Percentiles rank a stretch among this genome's conserved stretches.
These are phyloP conservation scores for Falcunculus frontatus DNA, from an alignment of 2,113 vertebrate genomes.

Conservation along the genomic window DNA sequence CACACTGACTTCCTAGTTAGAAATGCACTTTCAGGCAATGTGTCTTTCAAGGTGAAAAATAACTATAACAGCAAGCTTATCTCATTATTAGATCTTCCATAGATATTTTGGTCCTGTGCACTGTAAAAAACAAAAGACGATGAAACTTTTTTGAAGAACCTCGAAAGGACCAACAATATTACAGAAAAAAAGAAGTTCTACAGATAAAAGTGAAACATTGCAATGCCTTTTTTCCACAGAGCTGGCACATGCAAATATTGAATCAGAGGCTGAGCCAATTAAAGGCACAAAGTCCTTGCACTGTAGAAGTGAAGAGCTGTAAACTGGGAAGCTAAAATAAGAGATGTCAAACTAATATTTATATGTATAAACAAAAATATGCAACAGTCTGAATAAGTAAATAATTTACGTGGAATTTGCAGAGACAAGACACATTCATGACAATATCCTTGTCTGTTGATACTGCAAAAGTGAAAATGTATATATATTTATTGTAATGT, in stretches of 20 bases:
- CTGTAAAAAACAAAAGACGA: background rate
- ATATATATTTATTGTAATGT: background rate
- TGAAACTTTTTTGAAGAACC: background rate
- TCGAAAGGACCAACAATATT: background rate
- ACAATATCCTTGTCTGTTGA: background rate
- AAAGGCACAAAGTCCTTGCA: slow-evolving; percentile 29
- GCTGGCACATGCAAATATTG: slow-evolving; percentile 44
- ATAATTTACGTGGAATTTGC: slow-evolving; percentile 15
- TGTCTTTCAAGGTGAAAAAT: background rate
- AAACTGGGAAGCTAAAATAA: slow-evolving; percentile 41
- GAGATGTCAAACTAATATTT: slow-evolving; percentile 38
- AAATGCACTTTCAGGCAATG: background rate
- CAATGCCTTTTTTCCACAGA: slow-evolving; percentile 3
- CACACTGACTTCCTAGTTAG: background rate
- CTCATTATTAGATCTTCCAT: background rate
- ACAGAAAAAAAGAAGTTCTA: background rate
- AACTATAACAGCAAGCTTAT: background rate
- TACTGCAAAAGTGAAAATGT: slow-evolving; percentile 7
- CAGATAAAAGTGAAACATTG: slow-evolving; percentile 34
- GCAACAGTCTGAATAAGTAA: slow-evolving; percentile 2
- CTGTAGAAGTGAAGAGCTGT: slow-evolving; percentile 1
- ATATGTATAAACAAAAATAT: slow-evolving; percentile 1
- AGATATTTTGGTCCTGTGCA: background rate
- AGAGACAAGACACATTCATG: background rate
- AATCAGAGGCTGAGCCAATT: slow-evolving; percentile 51